These are phyloP conservation scores for Tretioscincus oriximinensis DNA, from an alignment of 2,113 vertebrate species.

Conservation along the genomic window DNA sequence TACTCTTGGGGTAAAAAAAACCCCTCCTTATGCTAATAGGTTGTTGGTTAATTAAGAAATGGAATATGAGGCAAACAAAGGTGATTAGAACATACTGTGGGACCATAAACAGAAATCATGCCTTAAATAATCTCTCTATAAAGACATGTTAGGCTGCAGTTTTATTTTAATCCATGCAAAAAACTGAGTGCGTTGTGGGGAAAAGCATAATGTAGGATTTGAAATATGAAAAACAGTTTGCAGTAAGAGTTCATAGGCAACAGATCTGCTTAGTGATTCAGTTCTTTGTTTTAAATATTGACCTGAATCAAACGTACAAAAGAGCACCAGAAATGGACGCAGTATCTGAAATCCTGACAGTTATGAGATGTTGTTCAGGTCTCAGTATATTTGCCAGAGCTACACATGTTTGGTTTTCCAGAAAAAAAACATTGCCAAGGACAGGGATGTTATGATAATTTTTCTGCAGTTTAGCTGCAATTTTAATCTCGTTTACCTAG, in stretches of 20 bases:
- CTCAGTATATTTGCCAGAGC: not conserved
- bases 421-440: not conserved
- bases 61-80: slow-evolving; percentile 81
- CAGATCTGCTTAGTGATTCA: not conserved
- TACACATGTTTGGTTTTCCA: not conserved
- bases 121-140: slow-evolving; percentile 75
- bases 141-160: slow-evolving; percentile 61
- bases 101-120: slow-evolving; percentile 79
- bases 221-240: slow-evolving; percentile 42
- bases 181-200: slow-evolving; percentile 36
- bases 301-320: not conserved
- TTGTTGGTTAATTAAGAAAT: slow-evolving; percentile 84
- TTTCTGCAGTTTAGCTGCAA: not conserved
- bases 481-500: not conserved
- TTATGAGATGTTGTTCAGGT: not conserved
- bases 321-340: slow-evolving; percentile 3
- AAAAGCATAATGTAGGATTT: slow-evolving; percentile 40
- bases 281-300: slow-evolving; percentile 7
- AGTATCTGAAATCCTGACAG: not conserved
- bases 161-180: slow-evolving; percentile 57
- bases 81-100: slow-evolving; percentile 81
- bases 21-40: slow-evolving; percentile 76
- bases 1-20: slow-evolving; percentile 80
- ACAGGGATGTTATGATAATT: not conserved
- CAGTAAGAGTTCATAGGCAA: slow-evolving; percentile 5